These are phyloP conservation scores for Eurois occulta DNA, from an alignment of 2,888 invertebrate species.

Conservation along the genomic window DNA sequence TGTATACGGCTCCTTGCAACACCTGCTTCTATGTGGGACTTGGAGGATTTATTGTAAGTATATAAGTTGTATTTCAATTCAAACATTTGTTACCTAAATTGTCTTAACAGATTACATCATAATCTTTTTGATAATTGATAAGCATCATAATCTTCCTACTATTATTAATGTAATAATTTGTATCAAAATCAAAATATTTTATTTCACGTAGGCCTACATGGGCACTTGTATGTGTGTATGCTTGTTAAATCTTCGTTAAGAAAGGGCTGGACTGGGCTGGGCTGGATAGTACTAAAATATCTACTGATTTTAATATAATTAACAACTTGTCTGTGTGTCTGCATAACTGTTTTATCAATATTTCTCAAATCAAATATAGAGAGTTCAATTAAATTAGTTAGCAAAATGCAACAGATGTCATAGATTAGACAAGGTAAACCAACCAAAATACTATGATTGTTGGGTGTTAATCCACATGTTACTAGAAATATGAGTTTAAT, in stretches of 20 bases:
- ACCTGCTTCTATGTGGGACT: slow-evolving; percentile 92
- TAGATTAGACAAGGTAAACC: too few relatives aligned
- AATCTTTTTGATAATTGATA: slow-evolving; percentile 13
- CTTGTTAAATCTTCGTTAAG: background rate
- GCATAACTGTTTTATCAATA: too few relatives aligned
- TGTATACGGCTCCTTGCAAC: slow-evolving; percentile 95
- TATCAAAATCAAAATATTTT: too few relatives aligned
- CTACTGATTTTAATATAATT: too few relatives aligned
- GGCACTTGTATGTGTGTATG: background rate
- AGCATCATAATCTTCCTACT: slow-evolving; percentile 7
- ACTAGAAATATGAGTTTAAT: background rate
- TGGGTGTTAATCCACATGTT: background rate
- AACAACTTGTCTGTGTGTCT: too few relatives aligned
- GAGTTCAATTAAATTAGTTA: too few relatives aligned
- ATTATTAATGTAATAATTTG: background rate
- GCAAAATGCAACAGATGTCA: too few relatives aligned
- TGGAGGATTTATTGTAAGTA: slow-evolving; percentile 93
- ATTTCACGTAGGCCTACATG: too few relatives aligned
- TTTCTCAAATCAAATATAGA: too few relatives aligned
- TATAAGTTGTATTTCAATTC: slow-evolving; percentile 2
- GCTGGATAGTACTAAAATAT: too few relatives aligned
- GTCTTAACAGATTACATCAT: background rate
- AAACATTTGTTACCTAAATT: background rate
- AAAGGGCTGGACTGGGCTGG: too few relatives aligned
- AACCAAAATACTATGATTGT: too few relatives aligned